Evolutionary conservation across 1,140 invertebrate species (phyloP).

Genomic region (Uloborus diversus): DNA sequence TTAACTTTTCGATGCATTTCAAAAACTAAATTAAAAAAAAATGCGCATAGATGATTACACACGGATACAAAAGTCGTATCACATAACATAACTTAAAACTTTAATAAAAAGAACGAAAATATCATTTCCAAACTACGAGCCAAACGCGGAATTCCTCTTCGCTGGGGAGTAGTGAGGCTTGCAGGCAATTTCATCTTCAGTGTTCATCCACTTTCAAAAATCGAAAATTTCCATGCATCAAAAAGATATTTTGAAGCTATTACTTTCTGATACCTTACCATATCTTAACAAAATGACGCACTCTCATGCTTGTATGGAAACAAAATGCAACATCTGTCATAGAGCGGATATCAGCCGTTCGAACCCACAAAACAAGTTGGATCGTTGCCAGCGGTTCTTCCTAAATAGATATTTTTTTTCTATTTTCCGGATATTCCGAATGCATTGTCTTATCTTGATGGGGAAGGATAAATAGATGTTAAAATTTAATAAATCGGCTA

Average conservation of each 20-base stretch:
- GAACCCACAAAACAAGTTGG: conserved; percentile 14
- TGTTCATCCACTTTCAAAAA: conserved; percentile 19
- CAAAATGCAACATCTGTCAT: conserved; percentile 52
- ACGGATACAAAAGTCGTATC: too few relatives aligned
- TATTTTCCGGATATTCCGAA: conserved; percentile 1
- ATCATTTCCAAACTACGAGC: too few relatives aligned
- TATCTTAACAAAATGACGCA: conserved; percentile 38
- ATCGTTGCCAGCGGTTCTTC: conserved; percentile 41
- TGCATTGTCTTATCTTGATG: conserved; percentile 32
- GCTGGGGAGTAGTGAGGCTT: too few relatives aligned
- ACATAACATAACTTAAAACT: too few relatives aligned
- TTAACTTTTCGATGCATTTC: too few relatives aligned
- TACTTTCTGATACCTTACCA: not conserved
- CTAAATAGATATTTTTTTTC: conserved; percentile 37
- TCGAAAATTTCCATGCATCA: conserved; percentile 36
- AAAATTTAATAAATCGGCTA: too few relatives aligned
- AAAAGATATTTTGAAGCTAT: conserved; percentile 26
- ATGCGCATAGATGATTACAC: too few relatives aligned
- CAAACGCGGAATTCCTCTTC: too few relatives aligned
- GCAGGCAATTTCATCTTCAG: not conserved
- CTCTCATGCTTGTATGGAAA: conserved; percentile 30
- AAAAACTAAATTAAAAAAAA: too few relatives aligned
- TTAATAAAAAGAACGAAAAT: too few relatives aligned
- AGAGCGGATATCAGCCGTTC: conserved; percentile 18
- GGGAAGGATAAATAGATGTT: too few relatives aligned